Evolutionary conservation across 2,113 vertebrate genomes (phyloP).

Genomic region (Pygoscelis adeliae): DNA sequence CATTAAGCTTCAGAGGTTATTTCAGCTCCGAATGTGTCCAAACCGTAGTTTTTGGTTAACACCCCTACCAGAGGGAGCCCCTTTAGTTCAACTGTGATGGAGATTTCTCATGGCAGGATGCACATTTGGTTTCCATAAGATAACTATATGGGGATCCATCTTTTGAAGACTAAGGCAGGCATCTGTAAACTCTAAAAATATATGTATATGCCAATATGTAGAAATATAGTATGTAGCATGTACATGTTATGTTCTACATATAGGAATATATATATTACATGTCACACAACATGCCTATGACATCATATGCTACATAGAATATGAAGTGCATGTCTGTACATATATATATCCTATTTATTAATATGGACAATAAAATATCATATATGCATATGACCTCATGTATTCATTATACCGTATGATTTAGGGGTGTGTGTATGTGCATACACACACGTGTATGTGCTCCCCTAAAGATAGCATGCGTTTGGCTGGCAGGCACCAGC

Average conservation of each 20-base stretch:
- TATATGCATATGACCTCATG: neutral
- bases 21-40: neutral
- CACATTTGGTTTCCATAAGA: neutral
- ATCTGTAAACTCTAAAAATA: neutral
- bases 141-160: neutral
- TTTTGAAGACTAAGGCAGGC: neutral
- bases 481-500: conserved; percentile 31
- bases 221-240: neutral
- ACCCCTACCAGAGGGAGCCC: neutral
- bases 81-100: neutral
- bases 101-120: neutral
- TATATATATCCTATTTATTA: neutral
- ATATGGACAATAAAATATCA: neutral
- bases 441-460: neutral
- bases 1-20: neutral
- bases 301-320: neutral
- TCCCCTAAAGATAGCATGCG: neutral
- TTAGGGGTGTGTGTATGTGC: neutral
- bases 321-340: neutral
- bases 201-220: neutral
- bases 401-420: neutral
- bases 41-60: neutral
- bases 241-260: neutral
- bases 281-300: neutral
- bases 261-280: neutral